phyloP scores from a whole-genome alignment of 2,888 invertebrate genomes.

The Caenorhabditis imperialis region DNA sequence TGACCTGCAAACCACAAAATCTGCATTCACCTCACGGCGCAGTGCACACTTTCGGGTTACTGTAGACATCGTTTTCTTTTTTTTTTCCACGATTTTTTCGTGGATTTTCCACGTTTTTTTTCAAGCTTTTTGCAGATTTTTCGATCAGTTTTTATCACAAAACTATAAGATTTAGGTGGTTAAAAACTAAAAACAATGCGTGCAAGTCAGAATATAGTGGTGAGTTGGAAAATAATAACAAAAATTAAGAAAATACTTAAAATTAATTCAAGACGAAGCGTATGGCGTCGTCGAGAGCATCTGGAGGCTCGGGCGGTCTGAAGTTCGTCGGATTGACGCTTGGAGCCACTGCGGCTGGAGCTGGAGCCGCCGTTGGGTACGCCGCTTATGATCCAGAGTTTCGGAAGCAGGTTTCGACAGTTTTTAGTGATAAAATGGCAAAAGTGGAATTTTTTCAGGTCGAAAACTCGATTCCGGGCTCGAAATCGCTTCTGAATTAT shows the following conservation, averaged over 20 bases:
- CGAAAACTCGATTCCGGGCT: conserved; percentile 36
- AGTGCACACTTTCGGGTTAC: conserved; percentile 2
- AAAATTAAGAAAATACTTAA: not conserved
- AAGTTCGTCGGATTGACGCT: conserved; percentile 37
- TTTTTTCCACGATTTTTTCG: conserved; percentile 1
- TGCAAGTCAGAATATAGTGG: conserved; percentile 28
- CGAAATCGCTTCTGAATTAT: conserved; percentile 38
- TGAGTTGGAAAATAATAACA: conserved; percentile 6
- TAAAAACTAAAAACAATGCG: conserved; percentile 28
- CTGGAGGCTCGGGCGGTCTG: conserved; percentile 20
- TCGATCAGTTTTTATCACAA: no score
- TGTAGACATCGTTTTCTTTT: conserved; percentile 4
- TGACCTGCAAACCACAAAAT: no score
- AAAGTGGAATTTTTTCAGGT: not conserved
- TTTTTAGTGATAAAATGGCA: not conserved
- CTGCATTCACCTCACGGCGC: no score
- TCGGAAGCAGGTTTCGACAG: conserved; percentile 18
- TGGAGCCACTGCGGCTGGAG: conserved; percentile 31
- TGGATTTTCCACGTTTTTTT: not conserved
- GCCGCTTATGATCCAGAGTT: conserved; percentile 45
- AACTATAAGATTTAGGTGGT: no score
- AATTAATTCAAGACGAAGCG: conserved; percentile 32
- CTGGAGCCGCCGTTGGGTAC: conserved; percentile 45
- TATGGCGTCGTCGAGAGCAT: conserved; percentile 30
- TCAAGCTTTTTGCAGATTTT: not conserved